Conservation (phyloP, 2,888 invertebrate species). For the Agelastica alni region DNA sequence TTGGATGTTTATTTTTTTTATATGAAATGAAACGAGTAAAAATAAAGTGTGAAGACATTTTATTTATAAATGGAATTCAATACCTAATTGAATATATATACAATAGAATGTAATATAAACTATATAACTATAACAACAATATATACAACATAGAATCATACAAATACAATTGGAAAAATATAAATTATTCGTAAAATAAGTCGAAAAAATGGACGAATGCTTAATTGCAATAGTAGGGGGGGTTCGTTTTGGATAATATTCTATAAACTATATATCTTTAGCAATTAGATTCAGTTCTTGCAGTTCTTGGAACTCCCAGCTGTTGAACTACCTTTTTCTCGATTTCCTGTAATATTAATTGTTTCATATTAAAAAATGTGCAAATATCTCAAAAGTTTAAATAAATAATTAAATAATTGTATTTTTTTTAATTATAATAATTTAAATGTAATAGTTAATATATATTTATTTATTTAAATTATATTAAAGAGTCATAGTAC, state of each 20-base stretch:
- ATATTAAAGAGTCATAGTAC: no score
- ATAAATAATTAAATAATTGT: no score
- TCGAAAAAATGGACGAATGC: slow-evolving; percentile 49
- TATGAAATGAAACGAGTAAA: no score
- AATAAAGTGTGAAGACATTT: slow-evolving; percentile 17
- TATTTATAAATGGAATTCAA: slow-evolving; percentile 39
- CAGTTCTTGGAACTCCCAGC: slow-evolving; percentile 55
- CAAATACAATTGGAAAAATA: slow-evolving; percentile 44
- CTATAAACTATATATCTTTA: slow-evolving; percentile 30
- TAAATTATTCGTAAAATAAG: slow-evolving; percentile 41
- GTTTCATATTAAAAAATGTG: no score
- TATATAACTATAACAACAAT: slow-evolving; percentile 57
- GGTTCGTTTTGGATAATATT: slow-evolving; percentile 17
- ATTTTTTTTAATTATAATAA: no score
- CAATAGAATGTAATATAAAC: slow-evolving; percentile 54
- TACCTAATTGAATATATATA: slow-evolving; percentile 42
- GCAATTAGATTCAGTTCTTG: slow-evolving; percentile 55
- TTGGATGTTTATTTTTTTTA: no score
- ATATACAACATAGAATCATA: slow-evolving; percentile 48
- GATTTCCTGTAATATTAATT: slow-evolving; percentile 59
- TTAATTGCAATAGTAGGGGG: slow-evolving; percentile 46
- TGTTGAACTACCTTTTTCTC: slow-evolving; percentile 58
- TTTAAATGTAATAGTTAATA: no score
- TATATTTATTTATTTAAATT: no score
- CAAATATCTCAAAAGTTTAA: no score